Evolutionary conservation across 2,797 vertebrate genomes (phyloP), one percentile per base, ranked within the genome.

Genomic region (Garrulus glandarius): DNA sequence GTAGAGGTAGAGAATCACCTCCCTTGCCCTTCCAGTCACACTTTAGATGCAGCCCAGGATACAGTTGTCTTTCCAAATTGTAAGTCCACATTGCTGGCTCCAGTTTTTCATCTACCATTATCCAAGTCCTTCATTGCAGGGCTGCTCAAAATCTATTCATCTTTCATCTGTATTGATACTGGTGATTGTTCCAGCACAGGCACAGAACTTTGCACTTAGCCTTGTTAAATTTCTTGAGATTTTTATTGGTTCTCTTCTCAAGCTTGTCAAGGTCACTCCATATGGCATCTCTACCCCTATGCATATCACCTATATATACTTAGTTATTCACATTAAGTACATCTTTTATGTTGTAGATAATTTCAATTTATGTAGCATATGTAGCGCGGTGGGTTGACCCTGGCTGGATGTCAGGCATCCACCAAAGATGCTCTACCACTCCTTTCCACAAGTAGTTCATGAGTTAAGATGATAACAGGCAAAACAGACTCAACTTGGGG

Each of bases 331-430:
- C 14, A 46, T 57, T 22, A 77, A 49, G 4, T 52, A 71, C 59
- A 34, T 20, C 0, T 74, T 88, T 36, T 43, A 19, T 67, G 26
- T n/a, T 47, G 37, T 6, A 34, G 41, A 9, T 60, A 49, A 44
- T 44, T 87, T 34, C 8, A 68, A 43, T 57, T 77, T 41, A 30
- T 67, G 57, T 56, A 52, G 8, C 36, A 26, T 43, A 30, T 0
- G 0, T 26, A 56, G 11, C 0, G 0, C 22, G 59, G 32, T 36
- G 43, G 9, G 4, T 41, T 56, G 52, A 43, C 34, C 19, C 11
- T 63, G 69, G 22, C 32, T 67, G 22, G 10, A 64, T 4, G 5
- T 18, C 61, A 67, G 10, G 52, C 27, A 59, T 22, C 15, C 12
- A 50, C 10, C 18, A 67, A 32, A 75, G 44, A 15, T 32, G 4